phyloP scores from a whole-genome alignment of 2,888 invertebrate species.

The Cecidostiba fungosa region DNA sequence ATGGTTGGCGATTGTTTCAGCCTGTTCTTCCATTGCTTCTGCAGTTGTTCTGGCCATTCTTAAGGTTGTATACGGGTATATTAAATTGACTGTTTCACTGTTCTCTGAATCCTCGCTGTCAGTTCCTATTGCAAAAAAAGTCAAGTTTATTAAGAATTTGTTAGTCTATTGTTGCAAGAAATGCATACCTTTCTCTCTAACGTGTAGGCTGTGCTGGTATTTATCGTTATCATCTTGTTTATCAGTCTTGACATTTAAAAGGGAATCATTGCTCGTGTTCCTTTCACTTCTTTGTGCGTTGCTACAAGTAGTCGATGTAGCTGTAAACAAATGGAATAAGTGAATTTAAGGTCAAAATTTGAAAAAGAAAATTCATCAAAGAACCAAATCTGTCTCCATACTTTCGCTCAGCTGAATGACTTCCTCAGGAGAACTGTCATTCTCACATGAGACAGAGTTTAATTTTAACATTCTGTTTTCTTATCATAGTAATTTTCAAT shows the following conservation, averaged over 20 bases:
- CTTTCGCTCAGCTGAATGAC: slow-evolving; percentile 56
- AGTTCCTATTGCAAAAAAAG: slow-evolving; percentile 13
- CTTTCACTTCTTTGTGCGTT: slow-evolving; percentile 11
- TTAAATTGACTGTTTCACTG: slow-evolving; percentile 57
- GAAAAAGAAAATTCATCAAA: background rate
- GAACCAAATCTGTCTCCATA: slow-evolving; percentile 18
- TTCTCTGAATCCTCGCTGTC: slow-evolving; percentile 57
- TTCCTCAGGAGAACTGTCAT: slow-evolving; percentile 50
- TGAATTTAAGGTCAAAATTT: background rate
- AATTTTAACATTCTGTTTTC: slow-evolving; percentile 43
- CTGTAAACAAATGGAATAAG: slow-evolving; percentile 36
- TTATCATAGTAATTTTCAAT: slow-evolving; percentile 21
- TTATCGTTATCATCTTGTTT: slow-evolving; percentile 41
- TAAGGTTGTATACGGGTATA: slow-evolving; percentile 52
- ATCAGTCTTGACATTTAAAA: slow-evolving; percentile 21
- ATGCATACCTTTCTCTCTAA: slow-evolving; percentile 49
- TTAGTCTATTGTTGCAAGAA: background rate
- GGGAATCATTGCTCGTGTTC: slow-evolving; percentile 45
- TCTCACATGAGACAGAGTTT: slow-evolving; percentile 32
- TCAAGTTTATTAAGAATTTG: background rate
- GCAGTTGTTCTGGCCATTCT: slow-evolving; percentile 55
- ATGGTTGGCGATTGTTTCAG: slow-evolving; percentile 84
- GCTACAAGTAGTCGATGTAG: slow-evolving; percentile 22
- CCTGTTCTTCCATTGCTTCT: slow-evolving; percentile 80
- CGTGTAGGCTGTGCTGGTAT: slow-evolving; percentile 28